These are phyloP conservation scores for Discoglossus pictus DNA, from an alignment of 2,797 vertebrate species.

Conservation along the genomic window DNA sequence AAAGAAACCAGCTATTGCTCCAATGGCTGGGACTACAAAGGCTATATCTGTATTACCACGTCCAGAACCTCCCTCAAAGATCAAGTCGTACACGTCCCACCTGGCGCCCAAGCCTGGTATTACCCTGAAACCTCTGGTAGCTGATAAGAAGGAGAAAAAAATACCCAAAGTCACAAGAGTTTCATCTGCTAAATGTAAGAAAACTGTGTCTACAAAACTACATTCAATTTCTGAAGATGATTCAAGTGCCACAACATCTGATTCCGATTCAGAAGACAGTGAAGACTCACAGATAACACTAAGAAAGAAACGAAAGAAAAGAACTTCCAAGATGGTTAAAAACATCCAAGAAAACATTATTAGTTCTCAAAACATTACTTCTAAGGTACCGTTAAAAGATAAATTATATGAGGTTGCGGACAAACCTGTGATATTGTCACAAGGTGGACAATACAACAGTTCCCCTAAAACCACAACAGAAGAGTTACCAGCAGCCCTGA, in stretches of 20 bases:
- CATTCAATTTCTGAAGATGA: constrained; percentile 17
- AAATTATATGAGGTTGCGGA: constrained; percentile 22
- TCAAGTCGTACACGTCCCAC: constrained; percentile 1
- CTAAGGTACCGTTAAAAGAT: neutral
- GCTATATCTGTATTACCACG: constrained; percentile 31
- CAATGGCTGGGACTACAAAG: constrained; percentile 62
- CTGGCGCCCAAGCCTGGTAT: constrained; percentile 11
- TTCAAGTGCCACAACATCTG: constrained; percentile 29
- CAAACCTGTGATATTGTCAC: constrained; percentile 43
- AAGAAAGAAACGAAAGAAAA: constrained; percentile 41
- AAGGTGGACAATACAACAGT: constrained; percentile 31
- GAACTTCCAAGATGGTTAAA: too few relatives aligned
- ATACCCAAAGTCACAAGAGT: constrained; percentile 10
- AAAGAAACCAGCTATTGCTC: constrained; percentile 63
- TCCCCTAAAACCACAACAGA: constrained; percentile 31
- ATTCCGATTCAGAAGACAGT: constrained; percentile 44
- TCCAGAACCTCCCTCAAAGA: constrained; percentile 8
- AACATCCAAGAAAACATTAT: constrained; percentile 1
- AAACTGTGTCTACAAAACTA: constrained; percentile 4
- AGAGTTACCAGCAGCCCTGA: constrained; percentile 36
- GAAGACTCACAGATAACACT: constrained; percentile 14
- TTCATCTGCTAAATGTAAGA: neutral
- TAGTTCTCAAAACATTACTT: constrained; percentile 41
- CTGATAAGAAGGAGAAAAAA: constrained; percentile 38
- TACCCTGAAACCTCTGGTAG: constrained; percentile 4